phyloP scores from a whole-genome alignment of 2,888 invertebrate species.

The Sarcophaga variegata region DNA sequence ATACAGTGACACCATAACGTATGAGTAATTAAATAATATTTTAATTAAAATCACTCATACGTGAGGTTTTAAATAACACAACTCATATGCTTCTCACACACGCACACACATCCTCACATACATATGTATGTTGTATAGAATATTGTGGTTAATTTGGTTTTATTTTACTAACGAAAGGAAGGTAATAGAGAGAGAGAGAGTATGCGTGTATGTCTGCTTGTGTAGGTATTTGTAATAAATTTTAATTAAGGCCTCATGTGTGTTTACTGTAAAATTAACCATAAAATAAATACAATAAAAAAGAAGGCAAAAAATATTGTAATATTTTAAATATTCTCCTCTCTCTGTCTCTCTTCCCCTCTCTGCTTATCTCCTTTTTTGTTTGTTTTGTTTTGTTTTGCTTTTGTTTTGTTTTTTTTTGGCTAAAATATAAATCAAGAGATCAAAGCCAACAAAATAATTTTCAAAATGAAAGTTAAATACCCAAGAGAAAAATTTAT shows the following conservation, averaged over 20 bases:
- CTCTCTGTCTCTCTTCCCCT: too few relatives aligned
- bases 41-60: slow-evolving; percentile 60
- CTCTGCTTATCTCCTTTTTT: too few relatives aligned
- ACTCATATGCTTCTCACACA: background rate
- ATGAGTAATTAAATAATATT: slow-evolving; percentile 45
- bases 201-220: background rate
- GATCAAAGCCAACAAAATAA: slow-evolving; percentile 2
- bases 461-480: background rate
- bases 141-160: slow-evolving; percentile 48
- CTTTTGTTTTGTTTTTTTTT: background rate
- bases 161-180: slow-evolving; percentile 25
- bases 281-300: slow-evolving; percentile 28
- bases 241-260: slow-evolving; percentile 60
- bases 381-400: too few relatives aligned
- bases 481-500: background rate
- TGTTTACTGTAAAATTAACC: slow-evolving; percentile 57
- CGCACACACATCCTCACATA: too few relatives aligned
- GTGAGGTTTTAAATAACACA: slow-evolving; percentile 42
- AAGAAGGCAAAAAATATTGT: too few relatives aligned
- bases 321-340: background rate
- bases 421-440: slow-evolving; percentile 19
- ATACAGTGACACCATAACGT: background rate
- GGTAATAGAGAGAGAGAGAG: background rate
- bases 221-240: slow-evolving; percentile 38
- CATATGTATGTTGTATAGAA: background rate